Evolutionary conservation across 1,140 invertebrate genomes (phyloP).

Genomic region (Akabosia matsudoensis): DNA sequence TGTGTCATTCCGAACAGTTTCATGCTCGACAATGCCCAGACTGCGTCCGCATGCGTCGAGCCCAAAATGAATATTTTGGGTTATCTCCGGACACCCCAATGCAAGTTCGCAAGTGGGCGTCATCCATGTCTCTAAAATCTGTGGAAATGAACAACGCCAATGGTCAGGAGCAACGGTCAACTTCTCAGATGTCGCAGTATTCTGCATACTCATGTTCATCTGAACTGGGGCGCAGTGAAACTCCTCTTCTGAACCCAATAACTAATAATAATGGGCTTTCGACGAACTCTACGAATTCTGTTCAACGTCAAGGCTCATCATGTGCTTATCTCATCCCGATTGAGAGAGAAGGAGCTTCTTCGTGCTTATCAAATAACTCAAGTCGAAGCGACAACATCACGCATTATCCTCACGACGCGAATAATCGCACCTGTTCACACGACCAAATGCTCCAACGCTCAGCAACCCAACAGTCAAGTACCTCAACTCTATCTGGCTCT

Average conservation of each 20-base stretch:
- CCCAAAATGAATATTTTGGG: conserved; percentile 38
- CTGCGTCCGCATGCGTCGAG: conserved; percentile 45
- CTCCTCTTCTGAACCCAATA: background rate
- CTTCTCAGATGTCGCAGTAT: conserved; percentile 15
- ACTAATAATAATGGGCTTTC: background rate
- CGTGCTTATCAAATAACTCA: background rate
- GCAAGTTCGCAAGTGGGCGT: conserved; percentile 7
- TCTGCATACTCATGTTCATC: background rate
- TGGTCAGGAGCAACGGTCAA: background rate
- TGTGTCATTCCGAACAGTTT: too few species aligned
- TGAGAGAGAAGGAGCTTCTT: background rate
- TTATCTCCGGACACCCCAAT: background rate
- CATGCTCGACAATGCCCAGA: conserved; percentile 46
- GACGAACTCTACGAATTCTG: background rate
- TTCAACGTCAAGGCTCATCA: background rate
- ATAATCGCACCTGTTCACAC: background rate
- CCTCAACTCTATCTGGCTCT: background rate
- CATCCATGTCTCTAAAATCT: conserved; percentile 27
- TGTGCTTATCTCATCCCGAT: conserved; percentile 12
- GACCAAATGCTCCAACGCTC: background rate
- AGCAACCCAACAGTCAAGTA: background rate
- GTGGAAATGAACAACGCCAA: background rate
- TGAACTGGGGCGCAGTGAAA: background rate
- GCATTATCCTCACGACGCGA: background rate
- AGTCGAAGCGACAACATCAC: background rate